A percentile compares a stretch with the other conserved stretches of the same genome.
Conservation (phyloP, 1,140 invertebrate genomes). For the Lepidurus packardi region DNA sequence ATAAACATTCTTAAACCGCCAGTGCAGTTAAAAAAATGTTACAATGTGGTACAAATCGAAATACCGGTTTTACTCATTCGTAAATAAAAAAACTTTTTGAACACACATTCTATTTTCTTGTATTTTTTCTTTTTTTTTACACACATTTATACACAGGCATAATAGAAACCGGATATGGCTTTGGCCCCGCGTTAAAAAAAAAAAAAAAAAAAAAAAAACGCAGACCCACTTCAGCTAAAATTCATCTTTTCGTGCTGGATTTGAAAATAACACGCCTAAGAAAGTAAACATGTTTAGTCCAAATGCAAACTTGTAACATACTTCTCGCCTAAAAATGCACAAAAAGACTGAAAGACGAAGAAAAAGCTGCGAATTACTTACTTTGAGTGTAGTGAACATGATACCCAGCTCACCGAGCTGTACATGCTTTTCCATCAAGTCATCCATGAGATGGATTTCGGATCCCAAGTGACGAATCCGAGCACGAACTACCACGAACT, state of each 20-base stretch:
- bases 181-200: background rate
- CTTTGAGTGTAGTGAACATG: constrained; percentile 76
- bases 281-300: constrained; percentile 36
- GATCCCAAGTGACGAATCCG: constrained; percentile 74
- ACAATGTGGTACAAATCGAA: no score
- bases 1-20: no score
- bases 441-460: constrained; percentile 75
- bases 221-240: constrained; percentile 27
- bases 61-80: no score
- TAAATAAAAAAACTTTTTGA: no score
- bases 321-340: constrained; percentile 24
- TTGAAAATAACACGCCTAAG: constrained; percentile 63
- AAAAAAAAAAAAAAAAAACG: background rate
- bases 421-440: constrained; percentile 69
- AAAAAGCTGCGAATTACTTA: constrained; percentile 41
- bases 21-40: no score
- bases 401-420: constrained; percentile 72
- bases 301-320: background rate
- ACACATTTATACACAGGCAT: background rate
- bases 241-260: constrained; percentile 60
- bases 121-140: no score
- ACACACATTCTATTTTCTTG: no score
- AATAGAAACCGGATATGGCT: background rate
- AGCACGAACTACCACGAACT: constrained; percentile 73
- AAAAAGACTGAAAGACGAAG: background rate